Conservation (phyloP, 1,140 invertebrate species). For the Procambarus clarkii region DNA sequence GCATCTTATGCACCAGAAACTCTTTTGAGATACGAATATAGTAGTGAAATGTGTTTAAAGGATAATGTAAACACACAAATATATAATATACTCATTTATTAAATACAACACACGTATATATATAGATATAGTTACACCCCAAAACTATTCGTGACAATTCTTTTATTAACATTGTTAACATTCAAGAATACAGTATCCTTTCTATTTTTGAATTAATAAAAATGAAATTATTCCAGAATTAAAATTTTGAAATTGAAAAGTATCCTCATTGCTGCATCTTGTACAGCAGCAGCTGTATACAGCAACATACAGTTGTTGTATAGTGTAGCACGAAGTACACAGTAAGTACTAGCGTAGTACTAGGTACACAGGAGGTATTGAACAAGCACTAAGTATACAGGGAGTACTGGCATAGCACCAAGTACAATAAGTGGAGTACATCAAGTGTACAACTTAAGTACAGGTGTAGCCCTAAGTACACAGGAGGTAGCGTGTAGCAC, state of each 20-base stretch:
- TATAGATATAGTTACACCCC: slow-evolving; percentile 58
- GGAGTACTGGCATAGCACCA: too few species aligned
- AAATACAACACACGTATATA: slow-evolving; percentile 52
- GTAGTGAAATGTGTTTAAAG: neutral
- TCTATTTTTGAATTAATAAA: neutral
- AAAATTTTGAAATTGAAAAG: neutral
- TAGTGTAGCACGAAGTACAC: neutral
- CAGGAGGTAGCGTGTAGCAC: too few species aligned
- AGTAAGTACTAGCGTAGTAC: too few species aligned
- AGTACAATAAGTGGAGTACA: too few species aligned
- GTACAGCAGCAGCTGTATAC: neutral
- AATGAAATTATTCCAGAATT: neutral
- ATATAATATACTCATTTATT: slow-evolving; percentile 49
- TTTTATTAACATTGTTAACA: neutral
- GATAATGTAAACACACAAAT: neutral
- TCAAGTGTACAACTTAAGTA: too few species aligned
- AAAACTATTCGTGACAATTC: neutral
- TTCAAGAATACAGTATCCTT: neutral
- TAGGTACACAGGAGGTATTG: too few species aligned
- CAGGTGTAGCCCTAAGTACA: too few species aligned
- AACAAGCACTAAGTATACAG: too few species aligned
- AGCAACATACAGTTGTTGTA: neutral
- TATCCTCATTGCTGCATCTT: neutral
- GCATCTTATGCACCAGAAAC: too few species aligned
- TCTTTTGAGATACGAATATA: too few species aligned